Percentiles rank a stretch among this genome's conserved stretches.
Evolutionary conservation across 2,797 vertebrate species (phyloP).

Genomic region (Avahi laniger): DNA sequence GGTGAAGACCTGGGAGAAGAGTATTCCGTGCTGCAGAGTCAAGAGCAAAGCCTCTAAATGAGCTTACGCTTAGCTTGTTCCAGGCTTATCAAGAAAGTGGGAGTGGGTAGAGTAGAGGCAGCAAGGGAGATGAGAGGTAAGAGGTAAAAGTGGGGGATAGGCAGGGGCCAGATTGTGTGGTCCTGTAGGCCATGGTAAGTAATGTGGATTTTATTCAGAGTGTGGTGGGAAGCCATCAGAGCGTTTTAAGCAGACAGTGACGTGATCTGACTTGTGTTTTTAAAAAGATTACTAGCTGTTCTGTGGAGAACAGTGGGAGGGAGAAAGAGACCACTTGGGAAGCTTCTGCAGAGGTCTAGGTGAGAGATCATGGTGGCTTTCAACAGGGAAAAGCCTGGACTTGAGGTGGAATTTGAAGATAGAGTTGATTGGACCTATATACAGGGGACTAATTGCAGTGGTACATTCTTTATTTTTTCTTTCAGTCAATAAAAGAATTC

Average conservation of each 20-base stretch:
- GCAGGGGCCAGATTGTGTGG: not conserved
- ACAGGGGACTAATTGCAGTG: not conserved
- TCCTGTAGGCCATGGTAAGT: not conserved
- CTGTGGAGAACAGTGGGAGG: not conserved
- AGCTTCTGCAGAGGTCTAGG: not conserved
- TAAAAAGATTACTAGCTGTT: not conserved
- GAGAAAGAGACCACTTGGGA: not conserved
- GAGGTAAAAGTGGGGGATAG: not conserved
- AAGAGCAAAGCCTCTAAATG: not conserved
- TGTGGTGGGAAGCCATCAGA: not conserved
- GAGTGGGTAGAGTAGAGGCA: not conserved
- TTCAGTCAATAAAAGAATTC: slow-evolving; percentile 94
- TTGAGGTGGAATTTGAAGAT: not conserved
- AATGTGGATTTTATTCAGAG: slow-evolving; percentile 13
- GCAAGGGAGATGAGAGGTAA: not conserved
- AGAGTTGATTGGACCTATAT: not conserved
- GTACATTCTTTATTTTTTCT: slow-evolving; percentile 44
- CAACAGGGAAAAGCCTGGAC: not conserved
- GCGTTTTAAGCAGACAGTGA: not conserved
- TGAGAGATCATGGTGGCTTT: not conserved
- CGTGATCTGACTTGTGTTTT: not conserved
- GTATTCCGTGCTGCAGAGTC: not conserved
- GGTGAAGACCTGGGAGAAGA: not conserved
- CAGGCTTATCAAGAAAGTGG: not conserved
- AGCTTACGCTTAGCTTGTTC: not conserved